Evolutionary conservation across 2,888 invertebrate genomes (phyloP).

Genomic region (Syritta pipiens): DNA sequence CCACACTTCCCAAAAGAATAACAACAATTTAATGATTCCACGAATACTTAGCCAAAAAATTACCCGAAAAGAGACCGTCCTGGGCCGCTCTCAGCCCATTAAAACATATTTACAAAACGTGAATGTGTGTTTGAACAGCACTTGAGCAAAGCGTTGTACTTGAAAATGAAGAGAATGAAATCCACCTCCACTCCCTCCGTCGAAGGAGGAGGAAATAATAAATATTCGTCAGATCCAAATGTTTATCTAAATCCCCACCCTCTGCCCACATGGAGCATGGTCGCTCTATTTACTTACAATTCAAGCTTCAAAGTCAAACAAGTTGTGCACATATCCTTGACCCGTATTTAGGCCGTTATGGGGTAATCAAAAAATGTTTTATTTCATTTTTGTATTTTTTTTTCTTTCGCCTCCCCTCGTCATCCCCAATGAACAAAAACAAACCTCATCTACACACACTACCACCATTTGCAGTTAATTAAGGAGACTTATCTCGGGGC

Average conservation of each 20-base stretch:
- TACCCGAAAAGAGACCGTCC: too few species aligned
- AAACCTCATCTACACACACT: neutral
- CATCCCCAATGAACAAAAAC: too few species aligned
- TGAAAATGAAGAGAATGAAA: conserved; percentile 11
- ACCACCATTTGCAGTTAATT: conserved; percentile 34
- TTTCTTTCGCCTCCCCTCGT: neutral
- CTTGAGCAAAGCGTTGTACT: conserved; percentile 31
- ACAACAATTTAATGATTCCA: too few species aligned
- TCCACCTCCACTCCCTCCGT: neutral
- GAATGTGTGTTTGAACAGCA: conserved; percentile 48
- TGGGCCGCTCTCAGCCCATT: too few species aligned
- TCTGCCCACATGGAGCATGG: conserved; percentile 4
- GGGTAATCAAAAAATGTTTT: conserved; percentile 22
- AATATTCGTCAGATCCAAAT: conserved; percentile 32
- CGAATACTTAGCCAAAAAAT: too few species aligned
- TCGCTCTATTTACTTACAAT: conserved; percentile 32
- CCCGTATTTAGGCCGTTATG: conserved; percentile 18
- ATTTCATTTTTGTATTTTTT: too few species aligned
- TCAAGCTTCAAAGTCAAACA: conserved; percentile 42
- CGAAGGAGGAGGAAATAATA: neutral
- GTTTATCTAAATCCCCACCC: conserved; percentile 30
- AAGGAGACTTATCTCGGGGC: conserved; percentile 14
- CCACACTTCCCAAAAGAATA: too few species aligned
- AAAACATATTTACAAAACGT: conserved; percentile 40
- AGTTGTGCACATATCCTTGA: conserved; percentile 15